Evolutionary conservation across 1,140 invertebrate species (phyloP).

Genomic region (Argopecten irradians): DNA sequence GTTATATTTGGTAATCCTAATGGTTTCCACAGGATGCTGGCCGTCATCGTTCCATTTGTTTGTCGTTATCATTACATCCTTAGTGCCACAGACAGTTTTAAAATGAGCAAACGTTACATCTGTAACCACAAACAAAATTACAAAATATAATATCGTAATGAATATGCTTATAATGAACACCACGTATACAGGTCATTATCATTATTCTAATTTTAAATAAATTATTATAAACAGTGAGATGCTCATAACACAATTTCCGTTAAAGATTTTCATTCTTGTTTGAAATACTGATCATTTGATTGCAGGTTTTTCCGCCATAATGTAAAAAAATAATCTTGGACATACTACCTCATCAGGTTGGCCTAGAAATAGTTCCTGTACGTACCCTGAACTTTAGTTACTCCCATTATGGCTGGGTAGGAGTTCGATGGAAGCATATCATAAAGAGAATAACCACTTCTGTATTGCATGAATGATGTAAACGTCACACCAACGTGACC

Average conservation of each 20-base stretch:
- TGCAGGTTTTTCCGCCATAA: too few relatives aligned
- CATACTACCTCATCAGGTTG: too few relatives aligned
- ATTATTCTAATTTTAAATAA: too few relatives aligned
- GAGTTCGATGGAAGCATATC: constrained; percentile 55
- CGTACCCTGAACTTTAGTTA: constrained; percentile 42
- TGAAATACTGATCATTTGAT: too few relatives aligned
- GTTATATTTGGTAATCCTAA: constrained; percentile 31
- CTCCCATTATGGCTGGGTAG: constrained; percentile 64
- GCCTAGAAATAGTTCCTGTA: too few relatives aligned
- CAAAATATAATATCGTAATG: neutral
- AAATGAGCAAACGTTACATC: constrained; percentile 59
- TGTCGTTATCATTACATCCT: constrained; percentile 49
- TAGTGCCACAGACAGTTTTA: constrained; percentile 35
- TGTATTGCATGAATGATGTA: constrained; percentile 57
- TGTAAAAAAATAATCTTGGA: too few relatives aligned
- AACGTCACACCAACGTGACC: constrained; percentile 58
- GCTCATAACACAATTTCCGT: too few relatives aligned
- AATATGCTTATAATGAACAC: too few relatives aligned
- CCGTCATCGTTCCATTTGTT: constrained; percentile 58
- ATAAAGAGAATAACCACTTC: constrained; percentile 63
- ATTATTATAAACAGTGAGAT: too few relatives aligned
- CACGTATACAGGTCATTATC: too few relatives aligned
- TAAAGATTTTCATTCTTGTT: too few relatives aligned
- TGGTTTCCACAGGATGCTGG: constrained; percentile 54
- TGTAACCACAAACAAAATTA: constrained; percentile 26